phyloP scores from a whole-genome alignment of 2,113 vertebrate species.

The Prunella himalayana region DNA sequence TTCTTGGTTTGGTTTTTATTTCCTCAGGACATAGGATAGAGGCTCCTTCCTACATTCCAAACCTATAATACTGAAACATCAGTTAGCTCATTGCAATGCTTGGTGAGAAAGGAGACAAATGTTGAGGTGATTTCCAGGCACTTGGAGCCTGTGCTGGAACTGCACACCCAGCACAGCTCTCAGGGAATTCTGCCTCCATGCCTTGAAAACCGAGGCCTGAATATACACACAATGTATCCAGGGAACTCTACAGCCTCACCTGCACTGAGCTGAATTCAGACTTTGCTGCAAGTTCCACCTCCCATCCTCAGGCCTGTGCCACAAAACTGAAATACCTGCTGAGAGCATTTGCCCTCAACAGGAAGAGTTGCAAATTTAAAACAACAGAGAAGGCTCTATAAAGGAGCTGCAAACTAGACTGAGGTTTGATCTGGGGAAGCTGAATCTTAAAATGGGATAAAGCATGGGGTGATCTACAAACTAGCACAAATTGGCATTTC shows the following conservation, averaged over 20 bases:
- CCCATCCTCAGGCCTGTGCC: background rate
- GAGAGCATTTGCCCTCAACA: background rate
- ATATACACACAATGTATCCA: fast-evolving
- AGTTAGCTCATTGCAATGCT: background rate
- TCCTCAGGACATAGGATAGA: background rate
- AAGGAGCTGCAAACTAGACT: background rate
- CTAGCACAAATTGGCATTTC: background rate
- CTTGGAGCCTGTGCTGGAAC: background rate
- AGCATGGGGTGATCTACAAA: background rate
- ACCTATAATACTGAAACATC: background rate
- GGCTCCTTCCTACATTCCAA: background rate
- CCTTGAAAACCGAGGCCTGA: background rate
- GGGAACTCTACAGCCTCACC: background rate
- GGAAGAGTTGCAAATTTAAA: background rate
- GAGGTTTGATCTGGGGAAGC: background rate
- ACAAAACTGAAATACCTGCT: background rate
- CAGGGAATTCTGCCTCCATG: background rate
- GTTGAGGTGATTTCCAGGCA: background rate
- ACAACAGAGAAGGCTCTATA: background rate
- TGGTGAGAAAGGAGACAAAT: background rate
- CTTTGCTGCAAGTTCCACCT: background rate
- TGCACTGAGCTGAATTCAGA: background rate
- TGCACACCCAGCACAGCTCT: background rate
- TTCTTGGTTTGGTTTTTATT: background rate
- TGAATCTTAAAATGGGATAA: background rate